Base-by-base conservation (phyloP, 2,797 vertebrate species). In the Kryptopterus vitreolus region DNA sequence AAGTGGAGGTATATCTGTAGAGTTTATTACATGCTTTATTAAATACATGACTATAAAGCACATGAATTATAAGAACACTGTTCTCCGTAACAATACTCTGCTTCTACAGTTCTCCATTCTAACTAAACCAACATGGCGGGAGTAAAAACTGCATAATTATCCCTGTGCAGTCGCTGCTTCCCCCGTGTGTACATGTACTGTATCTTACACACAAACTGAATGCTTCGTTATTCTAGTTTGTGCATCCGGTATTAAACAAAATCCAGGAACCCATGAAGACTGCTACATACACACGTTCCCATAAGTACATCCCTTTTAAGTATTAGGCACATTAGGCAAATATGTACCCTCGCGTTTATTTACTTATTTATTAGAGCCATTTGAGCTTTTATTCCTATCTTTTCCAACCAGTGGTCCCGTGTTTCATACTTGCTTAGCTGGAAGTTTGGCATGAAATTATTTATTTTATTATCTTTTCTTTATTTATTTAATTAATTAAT, bases 1-100 rank as follows among this genome's bases (percentile, higher is more conserved):
- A 43, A 43, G 38, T 43, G 38, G 38, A 43, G 38, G 38, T 43
- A 43, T 31, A 5, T 7, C 5, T 33, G 16, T 38, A 9, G 31
- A 24, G 71, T 80, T 74, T 22, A 20, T 57, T 58, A 46, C 79
- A 80, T 74, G 71, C 78, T 74, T 75, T 75, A 62, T 53, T 18
- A 63, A 38, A 72, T 53, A 50, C 18, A 24, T 35, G 26, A 68
- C 11, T 81, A 75, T 68, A 68, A 81, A 68, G 72, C 24, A 76
- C 24, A 48, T 58, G 48, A 57, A 66, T 33, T n/a, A 20, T 55
- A 66, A 72, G 9, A 63, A n/a, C 61, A 74, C 48, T 53, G 43
- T 61, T 38, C 33, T 57, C 22, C 52, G 62, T 77, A 80, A 74
- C 62, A 75, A 65, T 76, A 65, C 43, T 31, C 48, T 38, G 11